phyloP scores from a whole-genome alignment of 2,113 vertebrate species.

The Piprites chloris region DNA sequence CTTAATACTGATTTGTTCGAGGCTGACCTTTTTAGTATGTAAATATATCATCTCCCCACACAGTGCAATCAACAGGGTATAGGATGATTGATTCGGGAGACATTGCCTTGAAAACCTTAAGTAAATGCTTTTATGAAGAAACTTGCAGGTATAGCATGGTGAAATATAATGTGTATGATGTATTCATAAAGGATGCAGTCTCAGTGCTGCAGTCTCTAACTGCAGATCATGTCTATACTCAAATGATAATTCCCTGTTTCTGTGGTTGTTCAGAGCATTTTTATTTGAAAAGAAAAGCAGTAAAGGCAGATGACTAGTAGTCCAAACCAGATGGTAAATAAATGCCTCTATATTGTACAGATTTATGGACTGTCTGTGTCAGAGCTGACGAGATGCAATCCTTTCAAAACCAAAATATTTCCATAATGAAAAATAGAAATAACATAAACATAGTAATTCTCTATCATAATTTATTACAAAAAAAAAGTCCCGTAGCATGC shows the following conservation, averaged over 20 bases:
- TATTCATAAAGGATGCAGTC: not conserved
- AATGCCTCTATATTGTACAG: not conserved
- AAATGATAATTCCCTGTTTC: not conserved
- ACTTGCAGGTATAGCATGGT: not conserved
- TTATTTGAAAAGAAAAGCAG: not conserved
- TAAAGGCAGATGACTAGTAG: not conserved
- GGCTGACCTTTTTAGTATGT: slow-evolving; percentile 66
- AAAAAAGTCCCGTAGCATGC: not conserved
- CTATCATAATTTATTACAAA: not conserved
- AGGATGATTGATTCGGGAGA: not conserved
- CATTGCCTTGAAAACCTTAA: not conserved
- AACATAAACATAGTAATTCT: not conserved
- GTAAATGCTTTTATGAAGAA: not conserved
- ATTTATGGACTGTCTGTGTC: not conserved
- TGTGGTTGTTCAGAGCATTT: not conserved
- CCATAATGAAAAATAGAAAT: not conserved
- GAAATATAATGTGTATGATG: not conserved
- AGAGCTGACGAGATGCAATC: not conserved
- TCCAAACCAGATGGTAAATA: not conserved
- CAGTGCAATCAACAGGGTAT: not conserved
- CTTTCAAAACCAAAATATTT: not conserved
- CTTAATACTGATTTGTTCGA: slow-evolving; percentile 25
- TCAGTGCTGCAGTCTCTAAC: not conserved
- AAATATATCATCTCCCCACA: slow-evolving; percentile 55
- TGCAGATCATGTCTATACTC: not conserved